Evolutionary conservation across 2,888 invertebrate genomes (phyloP).

Genomic region (Operophtera brumata): DNA sequence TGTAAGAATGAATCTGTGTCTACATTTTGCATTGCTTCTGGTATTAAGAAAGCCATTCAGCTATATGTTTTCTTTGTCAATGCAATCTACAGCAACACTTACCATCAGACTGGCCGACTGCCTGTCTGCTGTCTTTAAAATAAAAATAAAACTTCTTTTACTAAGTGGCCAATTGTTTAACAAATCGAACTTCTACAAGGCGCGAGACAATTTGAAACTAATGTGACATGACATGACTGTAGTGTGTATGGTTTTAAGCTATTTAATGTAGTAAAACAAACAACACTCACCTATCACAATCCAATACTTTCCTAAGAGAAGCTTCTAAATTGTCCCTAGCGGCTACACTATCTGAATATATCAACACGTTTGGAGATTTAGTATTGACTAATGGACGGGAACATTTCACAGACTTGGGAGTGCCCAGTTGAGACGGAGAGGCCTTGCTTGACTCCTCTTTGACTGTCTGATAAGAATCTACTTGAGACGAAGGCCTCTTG

Average conservation of each 20-base stretch:
- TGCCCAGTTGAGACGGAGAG: constrained; percentile 54
- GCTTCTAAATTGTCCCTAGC: constrained; percentile 87
- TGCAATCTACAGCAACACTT: constrained; percentile 32
- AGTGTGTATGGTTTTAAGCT: constrained; percentile 30
- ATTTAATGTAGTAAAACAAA: constrained; percentile 18
- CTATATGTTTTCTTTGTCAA: constrained; percentile 12
- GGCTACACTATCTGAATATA: constrained; percentile 88
- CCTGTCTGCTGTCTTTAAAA: constrained; percentile 38
- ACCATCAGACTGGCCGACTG: constrained; percentile 39
- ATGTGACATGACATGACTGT: constrained; percentile 30
- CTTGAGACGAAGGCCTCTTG: constrained; percentile 59
- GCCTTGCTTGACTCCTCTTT: constrained; percentile 53
- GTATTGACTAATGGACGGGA: constrained; percentile 79
- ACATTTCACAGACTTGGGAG: constrained; percentile 67
- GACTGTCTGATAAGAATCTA: constrained; percentile 52
- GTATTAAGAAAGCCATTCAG: constrained; percentile 20
- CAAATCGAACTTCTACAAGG: constrained; percentile 27
- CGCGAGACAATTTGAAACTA: constrained; percentile 22
- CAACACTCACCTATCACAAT: constrained; percentile 83
- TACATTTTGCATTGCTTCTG: constrained; percentile 13
- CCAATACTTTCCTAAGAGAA: constrained; percentile 84
- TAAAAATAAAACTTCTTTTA: constrained; percentile 31
- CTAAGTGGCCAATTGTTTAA: constrained; percentile 30
- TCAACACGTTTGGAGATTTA: constrained; percentile 90
- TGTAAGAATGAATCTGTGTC: background rate